Percentiles rank a stretch among this genome's conserved stretches.
Evolutionary conservation across 2,113 vertebrate species (phyloP).

Genomic region (Aspidoscelis tigris): DNA sequence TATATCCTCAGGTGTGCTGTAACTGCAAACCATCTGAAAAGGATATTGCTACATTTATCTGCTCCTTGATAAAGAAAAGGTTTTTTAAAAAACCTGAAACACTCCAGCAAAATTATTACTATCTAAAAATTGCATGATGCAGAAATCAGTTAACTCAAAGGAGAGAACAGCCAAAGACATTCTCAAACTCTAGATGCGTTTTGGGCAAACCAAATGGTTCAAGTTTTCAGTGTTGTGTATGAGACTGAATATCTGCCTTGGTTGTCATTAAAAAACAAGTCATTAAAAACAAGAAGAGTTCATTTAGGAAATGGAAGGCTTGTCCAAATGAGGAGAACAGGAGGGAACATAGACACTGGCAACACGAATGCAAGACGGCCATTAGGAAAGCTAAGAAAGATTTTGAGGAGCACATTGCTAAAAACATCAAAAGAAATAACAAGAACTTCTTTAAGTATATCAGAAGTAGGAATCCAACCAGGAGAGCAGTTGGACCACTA

Average conservation of each 20-base stretch:
- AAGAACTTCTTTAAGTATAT: too few relatives aligned
- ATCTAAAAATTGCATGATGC: constrained; percentile 2
- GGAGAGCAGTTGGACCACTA: too few relatives aligned
- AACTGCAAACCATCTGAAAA: constrained; percentile 12
- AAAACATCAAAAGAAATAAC: too few relatives aligned
- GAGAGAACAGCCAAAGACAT: neutral
- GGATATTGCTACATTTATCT: constrained; percentile 17
- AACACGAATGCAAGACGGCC: too few relatives aligned
- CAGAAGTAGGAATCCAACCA: too few relatives aligned
- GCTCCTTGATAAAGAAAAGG: neutral
- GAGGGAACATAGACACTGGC: too few relatives aligned
- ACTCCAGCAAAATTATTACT: neutral
- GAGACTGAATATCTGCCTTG: neutral
- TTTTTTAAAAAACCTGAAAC: neutral
- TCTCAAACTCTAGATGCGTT: neutral
- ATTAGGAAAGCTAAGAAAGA: too few relatives aligned
- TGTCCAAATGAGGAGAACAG: too few relatives aligned
- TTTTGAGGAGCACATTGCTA: too few relatives aligned
- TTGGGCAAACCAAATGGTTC: neutral
- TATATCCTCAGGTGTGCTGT: constrained; percentile 24
- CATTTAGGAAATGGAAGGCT: too few relatives aligned
- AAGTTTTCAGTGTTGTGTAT: neutral
- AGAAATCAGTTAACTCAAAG: neutral
- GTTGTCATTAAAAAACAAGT: too few relatives aligned
- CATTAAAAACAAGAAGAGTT: too few relatives aligned